Conservation (phyloP, 2,797 vertebrate genomes). For the Neostethus bicornis region DNA sequence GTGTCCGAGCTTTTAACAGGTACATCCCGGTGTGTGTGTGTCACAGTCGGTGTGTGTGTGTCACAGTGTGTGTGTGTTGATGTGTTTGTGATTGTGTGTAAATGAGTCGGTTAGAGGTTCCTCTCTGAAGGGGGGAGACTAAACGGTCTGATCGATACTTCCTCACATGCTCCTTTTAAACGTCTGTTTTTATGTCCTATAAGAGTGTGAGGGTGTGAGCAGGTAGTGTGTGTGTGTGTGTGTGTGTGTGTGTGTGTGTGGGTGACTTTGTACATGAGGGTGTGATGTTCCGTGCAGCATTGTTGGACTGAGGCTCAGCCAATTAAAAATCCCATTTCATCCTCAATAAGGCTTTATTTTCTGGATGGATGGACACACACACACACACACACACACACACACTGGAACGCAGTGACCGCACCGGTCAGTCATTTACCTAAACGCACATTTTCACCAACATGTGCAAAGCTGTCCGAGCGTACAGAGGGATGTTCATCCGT, state of each 20-base stretch:
- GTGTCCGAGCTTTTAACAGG: conserved; percentile 69
- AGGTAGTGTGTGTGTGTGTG: conserved; percentile 15
- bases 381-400: conserved; percentile 31
- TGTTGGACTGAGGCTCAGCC: conserved; percentile 70
- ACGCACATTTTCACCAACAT: conserved; percentile 19
- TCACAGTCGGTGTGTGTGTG: conserved; percentile 31
- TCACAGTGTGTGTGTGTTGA: too few species aligned
- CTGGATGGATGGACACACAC: conserved; percentile 69
- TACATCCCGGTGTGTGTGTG: conserved; percentile 47
- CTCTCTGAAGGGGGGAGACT: conserved; percentile 59
- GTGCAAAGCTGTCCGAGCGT: conserved; percentile 44
- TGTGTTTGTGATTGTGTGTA: conserved; percentile 45
- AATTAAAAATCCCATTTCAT: conserved; percentile 86
- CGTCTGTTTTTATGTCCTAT: conserved; percentile 11
- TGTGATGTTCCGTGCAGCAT: conserved; percentile 61
- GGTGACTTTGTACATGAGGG: conserved; percentile 68
- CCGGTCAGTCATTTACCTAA: conserved; percentile 20
- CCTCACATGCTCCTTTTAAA: conserved; percentile 53
- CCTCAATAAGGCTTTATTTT: conserved; percentile 83
- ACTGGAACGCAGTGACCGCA: conserved; percentile 11
- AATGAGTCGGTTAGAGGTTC: conserved; percentile 59
- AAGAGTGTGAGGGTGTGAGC: background rate
- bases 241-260: conserved; percentile 43
- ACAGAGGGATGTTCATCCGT: conserved; percentile 32
- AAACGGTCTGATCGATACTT: conserved; percentile 74